phyloP scores from a whole-genome alignment of 2,113 vertebrate species.

The Diglossa brunneiventris region DNA sequence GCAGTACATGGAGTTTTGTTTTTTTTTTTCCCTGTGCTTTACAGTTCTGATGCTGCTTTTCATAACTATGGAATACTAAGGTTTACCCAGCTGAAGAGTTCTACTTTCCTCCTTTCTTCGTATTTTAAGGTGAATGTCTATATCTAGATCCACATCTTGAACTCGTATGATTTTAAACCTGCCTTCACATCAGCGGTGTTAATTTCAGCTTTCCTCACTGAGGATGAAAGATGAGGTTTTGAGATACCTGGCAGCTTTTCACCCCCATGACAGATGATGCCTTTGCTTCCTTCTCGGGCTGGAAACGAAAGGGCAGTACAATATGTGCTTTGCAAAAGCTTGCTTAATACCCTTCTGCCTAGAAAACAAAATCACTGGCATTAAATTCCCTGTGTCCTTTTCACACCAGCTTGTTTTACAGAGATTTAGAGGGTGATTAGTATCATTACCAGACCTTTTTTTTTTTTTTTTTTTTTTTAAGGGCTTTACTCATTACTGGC shows the following conservation, averaged over 20 bases:
- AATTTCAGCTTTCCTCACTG: background rate
- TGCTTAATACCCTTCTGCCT: background rate
- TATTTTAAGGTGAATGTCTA: background rate
- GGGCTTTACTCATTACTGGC: background rate
- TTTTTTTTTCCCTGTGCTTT: background rate
- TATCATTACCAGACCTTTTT: background rate
- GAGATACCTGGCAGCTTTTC: background rate
- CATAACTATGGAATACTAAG: background rate
- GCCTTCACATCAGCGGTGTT: background rate
- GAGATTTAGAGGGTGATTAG: background rate
- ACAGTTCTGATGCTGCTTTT: background rate
- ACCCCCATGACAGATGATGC: background rate
- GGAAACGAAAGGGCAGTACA: background rate
- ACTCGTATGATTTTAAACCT: background rate
- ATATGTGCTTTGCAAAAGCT: background rate
- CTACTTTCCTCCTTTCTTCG: background rate
- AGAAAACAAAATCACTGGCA: background rate
- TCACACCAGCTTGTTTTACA: background rate
- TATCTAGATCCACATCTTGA: background rate
- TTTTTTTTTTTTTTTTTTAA: background rate
- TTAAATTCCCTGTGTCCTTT: background rate
- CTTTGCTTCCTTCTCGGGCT: background rate
- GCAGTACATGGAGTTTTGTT: background rate
- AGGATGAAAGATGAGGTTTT: background rate
- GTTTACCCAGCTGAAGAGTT: background rate